A percentile compares a stretch with the other conserved stretches of the same genome.
Conservation (phyloP, 2,888 invertebrate genomes). For the Acleris literana region DNA sequence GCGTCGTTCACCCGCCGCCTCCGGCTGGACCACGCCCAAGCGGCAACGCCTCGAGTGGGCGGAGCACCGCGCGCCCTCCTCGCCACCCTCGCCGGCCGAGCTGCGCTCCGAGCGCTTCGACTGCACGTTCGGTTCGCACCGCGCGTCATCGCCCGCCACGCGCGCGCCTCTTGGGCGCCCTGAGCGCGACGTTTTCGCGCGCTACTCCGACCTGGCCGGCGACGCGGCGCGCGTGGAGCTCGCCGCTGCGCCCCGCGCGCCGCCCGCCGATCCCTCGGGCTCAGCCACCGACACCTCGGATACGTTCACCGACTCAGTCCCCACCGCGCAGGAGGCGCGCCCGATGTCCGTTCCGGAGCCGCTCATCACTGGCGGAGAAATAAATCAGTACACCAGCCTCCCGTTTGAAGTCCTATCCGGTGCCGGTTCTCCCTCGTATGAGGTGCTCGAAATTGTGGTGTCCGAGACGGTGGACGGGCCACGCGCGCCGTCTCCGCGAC, state of each 20-base stretch:
- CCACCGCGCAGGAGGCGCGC: constrained; percentile 55
- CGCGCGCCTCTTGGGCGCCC: constrained; percentile 42
- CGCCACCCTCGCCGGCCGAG: constrained; percentile 50
- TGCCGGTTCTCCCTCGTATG: constrained; percentile 59
- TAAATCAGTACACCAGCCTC: constrained; percentile 52
- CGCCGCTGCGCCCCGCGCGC: constrained; percentile 31
- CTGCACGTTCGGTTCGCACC: constrained; percentile 48
- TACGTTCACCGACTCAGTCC: constrained; percentile 56
- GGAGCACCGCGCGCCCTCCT: constrained; percentile 39
- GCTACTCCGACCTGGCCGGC: constrained; percentile 37
- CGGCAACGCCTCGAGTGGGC: constrained; percentile 28
- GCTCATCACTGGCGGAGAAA: constrained; percentile 44
- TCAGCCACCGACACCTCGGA: constrained; percentile 52
- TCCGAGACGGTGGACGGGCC: constrained; percentile 65
- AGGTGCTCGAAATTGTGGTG: constrained; percentile 73
- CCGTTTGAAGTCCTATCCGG: constrained; percentile 53
- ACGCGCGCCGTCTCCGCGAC: constrained; percentile 37
- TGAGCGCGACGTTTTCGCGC: constrained; percentile 42
- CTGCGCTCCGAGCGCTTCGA: constrained; percentile 53
- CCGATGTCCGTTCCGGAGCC: constrained; percentile 22
- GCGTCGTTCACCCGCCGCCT: constrained; percentile 51
- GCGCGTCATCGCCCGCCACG: constrained; percentile 44
- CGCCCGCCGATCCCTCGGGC: constrained; percentile 27
- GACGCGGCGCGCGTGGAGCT: constrained; percentile 25
- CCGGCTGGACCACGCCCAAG: constrained; percentile 38